A percentile compares a stretch with the other conserved stretches of the same genome.
Conservation (phyloP, 2,888 invertebrate species). For the Tenthredo scrophulariae region DNA sequence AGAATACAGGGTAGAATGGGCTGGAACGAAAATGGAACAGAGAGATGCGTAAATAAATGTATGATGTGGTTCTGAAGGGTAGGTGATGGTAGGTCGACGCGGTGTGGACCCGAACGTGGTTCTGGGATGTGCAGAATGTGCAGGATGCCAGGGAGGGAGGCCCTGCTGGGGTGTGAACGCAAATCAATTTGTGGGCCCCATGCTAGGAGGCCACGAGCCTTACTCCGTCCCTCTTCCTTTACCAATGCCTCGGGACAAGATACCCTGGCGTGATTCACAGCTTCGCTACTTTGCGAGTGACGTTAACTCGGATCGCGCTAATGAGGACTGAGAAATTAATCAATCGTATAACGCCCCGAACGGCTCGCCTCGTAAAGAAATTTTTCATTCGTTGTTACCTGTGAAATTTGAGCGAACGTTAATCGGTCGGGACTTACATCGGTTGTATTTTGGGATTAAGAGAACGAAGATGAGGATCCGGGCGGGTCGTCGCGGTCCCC, state of each 20-base stretch:
- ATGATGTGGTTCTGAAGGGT: conserved; percentile 73
- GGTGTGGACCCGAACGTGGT: conserved; percentile 51
- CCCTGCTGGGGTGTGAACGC: conserved; percentile 77
- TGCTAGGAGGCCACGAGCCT: conserved; percentile 65
- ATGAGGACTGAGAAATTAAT: conserved; percentile 54
- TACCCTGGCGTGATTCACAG: conserved; percentile 65
- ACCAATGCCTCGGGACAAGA: conserved; percentile 74
- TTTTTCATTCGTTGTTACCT: background rate
- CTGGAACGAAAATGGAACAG: conserved; percentile 60
- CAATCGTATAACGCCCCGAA: background rate
- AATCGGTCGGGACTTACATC: background rate
- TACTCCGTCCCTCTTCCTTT: conserved; percentile 53
- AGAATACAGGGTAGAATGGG: conserved; percentile 43
- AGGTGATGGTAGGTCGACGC: conserved; percentile 49
- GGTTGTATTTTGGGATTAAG: conserved; percentile 58
- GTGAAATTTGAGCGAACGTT: background rate
- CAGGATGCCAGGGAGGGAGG: conserved; percentile 51
- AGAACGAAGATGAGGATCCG: conserved; percentile 71
- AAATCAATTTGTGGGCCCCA: conserved; percentile 77
- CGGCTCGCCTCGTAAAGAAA: background rate
- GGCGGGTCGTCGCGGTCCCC: conserved; percentile 58
- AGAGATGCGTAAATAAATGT: conserved; percentile 72
- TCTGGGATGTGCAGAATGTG: conserved; percentile 53
- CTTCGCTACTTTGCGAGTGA: conserved; percentile 65
- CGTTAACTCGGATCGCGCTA: conserved; percentile 69